Conservation (phyloP, 1,140 invertebrate species). For the Drosophila varians region DNA sequence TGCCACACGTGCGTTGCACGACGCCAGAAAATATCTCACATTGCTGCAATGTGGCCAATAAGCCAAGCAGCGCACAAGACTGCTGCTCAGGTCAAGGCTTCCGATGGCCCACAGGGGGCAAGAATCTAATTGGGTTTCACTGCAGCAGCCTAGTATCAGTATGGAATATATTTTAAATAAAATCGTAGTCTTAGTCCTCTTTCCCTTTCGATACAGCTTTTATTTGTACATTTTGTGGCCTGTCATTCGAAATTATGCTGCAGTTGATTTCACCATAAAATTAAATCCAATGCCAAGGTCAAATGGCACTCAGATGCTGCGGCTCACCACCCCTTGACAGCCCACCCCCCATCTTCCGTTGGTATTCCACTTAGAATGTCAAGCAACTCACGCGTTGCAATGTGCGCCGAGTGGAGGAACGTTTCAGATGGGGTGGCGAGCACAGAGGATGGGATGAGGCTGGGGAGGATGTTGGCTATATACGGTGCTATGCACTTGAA, state of each 20-base stretch:
- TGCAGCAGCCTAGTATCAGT: slow-evolving; percentile 1
- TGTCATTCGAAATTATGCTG: slow-evolving; percentile 56
- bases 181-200: too few relatives aligned
- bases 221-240: too few relatives aligned
- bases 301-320: slow-evolving; percentile 56
- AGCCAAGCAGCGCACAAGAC: slow-evolving; percentile 17
- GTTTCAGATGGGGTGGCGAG: slow-evolving; percentile 8
- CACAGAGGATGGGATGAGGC: slow-evolving; percentile 8
- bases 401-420: slow-evolving; percentile 28
- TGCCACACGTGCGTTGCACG: slow-evolving; percentile 39
- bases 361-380: slow-evolving; percentile 66
- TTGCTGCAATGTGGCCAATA: slow-evolving; percentile 35
- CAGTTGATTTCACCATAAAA: slow-evolving; percentile 70
- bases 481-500: slow-evolving; percentile 72
- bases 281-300: slow-evolving; percentile 80
- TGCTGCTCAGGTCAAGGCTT: slow-evolving; percentile 40
- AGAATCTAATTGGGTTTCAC: slow-evolving; percentile 15
- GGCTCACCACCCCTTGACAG: slow-evolving; percentile 6
- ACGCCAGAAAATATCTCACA: slow-evolving; percentile 8
- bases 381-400: slow-evolving; percentile 66
- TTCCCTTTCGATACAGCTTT: too few relatives aligned
- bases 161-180: too few relatives aligned
- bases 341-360: background rate
- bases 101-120: slow-evolving; percentile 1
- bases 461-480: slow-evolving; percentile 41